A percentile compares a stretch with the other conserved stretches of the same genome.
phyloP scores from a whole-genome alignment of 2,797 vertebrate genomes.

The Eulemur mongoz region DNA sequence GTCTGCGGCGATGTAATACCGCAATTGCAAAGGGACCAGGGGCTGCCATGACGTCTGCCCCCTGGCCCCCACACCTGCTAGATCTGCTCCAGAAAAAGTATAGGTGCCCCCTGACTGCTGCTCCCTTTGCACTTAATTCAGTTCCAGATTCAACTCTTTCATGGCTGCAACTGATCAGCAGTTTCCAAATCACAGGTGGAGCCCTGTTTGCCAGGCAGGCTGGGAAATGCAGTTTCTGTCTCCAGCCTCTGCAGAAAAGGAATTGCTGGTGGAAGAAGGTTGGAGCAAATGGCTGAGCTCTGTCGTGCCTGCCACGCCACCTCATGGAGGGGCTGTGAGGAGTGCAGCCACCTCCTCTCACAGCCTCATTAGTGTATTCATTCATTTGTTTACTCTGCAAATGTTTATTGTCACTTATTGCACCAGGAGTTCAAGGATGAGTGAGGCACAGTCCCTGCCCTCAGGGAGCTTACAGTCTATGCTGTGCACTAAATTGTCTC shows the following conservation, averaged over 20 bases:
- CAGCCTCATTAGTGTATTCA: neutral
- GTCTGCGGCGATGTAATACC: neutral
- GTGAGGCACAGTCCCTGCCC: no score
- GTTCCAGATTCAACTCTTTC: neutral
- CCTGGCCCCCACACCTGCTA: no score
- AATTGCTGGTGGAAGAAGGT: neutral
- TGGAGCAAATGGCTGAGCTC: neutral
- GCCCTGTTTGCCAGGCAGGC: neutral
- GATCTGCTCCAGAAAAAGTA: neutral
- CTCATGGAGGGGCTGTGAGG: neutral
- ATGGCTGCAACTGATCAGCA: no score
- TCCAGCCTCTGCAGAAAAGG: neutral
- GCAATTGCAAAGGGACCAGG: no score
- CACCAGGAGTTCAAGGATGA: neutral
- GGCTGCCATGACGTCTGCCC: no score
- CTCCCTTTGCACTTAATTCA: neutral
- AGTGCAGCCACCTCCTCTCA: neutral
- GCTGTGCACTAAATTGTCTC: neutral
- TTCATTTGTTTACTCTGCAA: neutral
- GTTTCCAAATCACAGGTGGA: no score
- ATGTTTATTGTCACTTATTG: neutral
- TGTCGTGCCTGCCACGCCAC: fast-evolving
- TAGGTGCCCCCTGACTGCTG: fast-evolving
- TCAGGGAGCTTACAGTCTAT: neutral
- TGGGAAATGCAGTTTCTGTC: neutral